These are phyloP conservation scores for Nomada ruficornis DNA, from an alignment of 2,888 invertebrate species.

Conservation along the genomic window DNA sequence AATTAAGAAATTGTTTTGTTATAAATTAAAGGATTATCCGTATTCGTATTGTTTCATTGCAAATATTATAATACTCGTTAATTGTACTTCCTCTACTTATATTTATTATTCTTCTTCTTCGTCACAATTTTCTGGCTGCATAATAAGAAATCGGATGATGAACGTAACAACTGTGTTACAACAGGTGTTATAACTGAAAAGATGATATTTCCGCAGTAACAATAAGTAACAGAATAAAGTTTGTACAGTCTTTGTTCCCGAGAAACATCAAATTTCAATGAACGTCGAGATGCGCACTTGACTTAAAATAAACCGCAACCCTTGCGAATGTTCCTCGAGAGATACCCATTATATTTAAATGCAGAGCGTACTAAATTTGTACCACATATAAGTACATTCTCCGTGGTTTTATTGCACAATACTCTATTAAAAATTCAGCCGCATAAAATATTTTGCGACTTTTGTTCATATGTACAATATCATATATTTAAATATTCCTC, in stretches of 20 bases:
- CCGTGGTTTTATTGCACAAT: background rate
- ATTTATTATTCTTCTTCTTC: background rate
- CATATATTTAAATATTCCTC: background rate
- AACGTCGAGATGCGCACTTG: conserved; percentile 28
- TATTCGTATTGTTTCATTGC: background rate
- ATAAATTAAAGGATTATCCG: no score
- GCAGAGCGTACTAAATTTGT: conserved; percentile 1
- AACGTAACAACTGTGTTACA: background rate
- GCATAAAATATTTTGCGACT: background rate
- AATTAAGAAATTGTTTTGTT: no score
- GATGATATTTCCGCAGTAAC: background rate
- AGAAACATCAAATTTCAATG: conserved; percentile 21
- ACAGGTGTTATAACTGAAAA: background rate
- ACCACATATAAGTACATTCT: background rate
- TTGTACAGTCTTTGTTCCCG: conserved; percentile 12
- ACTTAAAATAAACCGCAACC: conserved; percentile 25
- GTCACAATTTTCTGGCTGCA: no score
- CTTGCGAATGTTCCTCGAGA: conserved; percentile 24
- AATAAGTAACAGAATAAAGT: conserved; percentile 10
- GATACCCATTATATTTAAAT: conserved; percentile 26
- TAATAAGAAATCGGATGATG: background rate
- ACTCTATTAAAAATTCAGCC: background rate
- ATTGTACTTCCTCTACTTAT: no score
- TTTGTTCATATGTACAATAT: background rate
- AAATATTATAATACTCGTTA: no score